These are phyloP conservation scores for Drosophila acutilabella DNA, from an alignment of 2,888 invertebrate genomes.

Conservation along the genomic window DNA sequence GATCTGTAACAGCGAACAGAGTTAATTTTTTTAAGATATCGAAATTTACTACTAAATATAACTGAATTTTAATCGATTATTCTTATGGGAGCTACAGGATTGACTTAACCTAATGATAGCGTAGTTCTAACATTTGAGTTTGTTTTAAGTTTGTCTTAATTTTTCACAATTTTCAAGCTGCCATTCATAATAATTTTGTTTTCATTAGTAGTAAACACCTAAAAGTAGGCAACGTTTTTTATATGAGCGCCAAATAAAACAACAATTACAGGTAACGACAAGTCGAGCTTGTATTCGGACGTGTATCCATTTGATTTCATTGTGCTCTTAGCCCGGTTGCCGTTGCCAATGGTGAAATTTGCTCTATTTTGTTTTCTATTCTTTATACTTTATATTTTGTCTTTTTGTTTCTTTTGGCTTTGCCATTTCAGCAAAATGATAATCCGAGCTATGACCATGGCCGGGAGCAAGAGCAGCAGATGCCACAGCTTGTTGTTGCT, in stretches of 20 bases:
- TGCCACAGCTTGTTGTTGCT: constrained; percentile 14
- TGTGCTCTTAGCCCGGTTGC: constrained; percentile 39
- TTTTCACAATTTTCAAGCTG: too few species aligned
- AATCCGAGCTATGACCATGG: constrained; percentile 38
- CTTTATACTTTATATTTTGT: not conserved
- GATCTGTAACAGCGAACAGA: too few species aligned
- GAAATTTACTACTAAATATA: too few species aligned
- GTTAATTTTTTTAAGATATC: too few species aligned
- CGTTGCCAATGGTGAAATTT: constrained; percentile 32
- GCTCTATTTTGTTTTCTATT: too few species aligned
- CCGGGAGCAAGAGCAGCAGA: constrained; percentile 20
- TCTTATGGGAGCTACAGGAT: too few species aligned
- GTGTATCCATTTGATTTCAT: constrained; percentile 1
- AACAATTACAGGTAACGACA: not conserved
- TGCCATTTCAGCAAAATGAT: constrained; percentile 53
- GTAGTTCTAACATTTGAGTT: too few species aligned
- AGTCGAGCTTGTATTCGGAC: not conserved
- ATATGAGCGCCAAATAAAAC: too few species aligned
- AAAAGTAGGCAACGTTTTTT: not conserved
- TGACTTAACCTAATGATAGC: too few species aligned
- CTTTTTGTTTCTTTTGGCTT: constrained; percentile 31
- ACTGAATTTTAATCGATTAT: too few species aligned
- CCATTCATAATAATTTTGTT: too few species aligned
- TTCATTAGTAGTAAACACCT: not conserved
- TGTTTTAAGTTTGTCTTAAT: too few species aligned